A percentile compares a stretch with the other conserved stretches of the same genome.
Conservation (phyloP, 2,113 vertebrate genomes). For the Callopanchax toddi region DNA sequence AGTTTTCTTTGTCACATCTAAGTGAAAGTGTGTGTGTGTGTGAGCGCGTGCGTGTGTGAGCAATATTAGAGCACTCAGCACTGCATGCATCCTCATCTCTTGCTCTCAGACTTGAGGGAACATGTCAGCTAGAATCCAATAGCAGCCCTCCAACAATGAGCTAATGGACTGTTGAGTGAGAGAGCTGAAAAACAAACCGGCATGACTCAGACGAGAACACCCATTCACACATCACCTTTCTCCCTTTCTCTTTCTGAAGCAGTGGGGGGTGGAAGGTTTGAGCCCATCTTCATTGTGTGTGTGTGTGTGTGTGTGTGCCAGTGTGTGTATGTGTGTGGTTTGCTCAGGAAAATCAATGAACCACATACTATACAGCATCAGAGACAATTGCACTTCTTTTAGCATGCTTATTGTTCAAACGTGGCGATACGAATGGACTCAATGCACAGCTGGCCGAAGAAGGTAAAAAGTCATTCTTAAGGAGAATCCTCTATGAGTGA, state of each 20-base stretch:
- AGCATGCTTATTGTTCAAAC: conserved; percentile 17
- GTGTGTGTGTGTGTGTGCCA: conserved; percentile 9
- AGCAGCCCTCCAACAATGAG: conserved; percentile 68
- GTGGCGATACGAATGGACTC: background rate
- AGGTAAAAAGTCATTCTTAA: background rate
- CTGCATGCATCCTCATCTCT: conserved; percentile 63
- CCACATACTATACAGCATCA: conserved; percentile 34
- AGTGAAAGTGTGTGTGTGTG: conserved; percentile 10
- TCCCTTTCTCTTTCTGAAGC: conserved; percentile 28
- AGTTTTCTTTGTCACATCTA: conserved; percentile 31
- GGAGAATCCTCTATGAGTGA: background rate
- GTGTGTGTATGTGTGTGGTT: conserved; percentile 7
- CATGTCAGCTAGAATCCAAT: conserved; percentile 74
- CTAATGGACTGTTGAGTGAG: conserved; percentile 78
- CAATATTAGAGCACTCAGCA: conserved; percentile 66
- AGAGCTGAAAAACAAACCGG: conserved; percentile 71
- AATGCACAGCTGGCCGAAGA: conserved; percentile 8
- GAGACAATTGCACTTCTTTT: conserved; percentile 31
- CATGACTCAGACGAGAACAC: conserved; percentile 69
- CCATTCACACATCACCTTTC: conserved; percentile 69
- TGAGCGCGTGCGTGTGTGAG: conserved; percentile 14
- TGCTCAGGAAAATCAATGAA: conserved; percentile 61
- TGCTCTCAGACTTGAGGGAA: conserved; percentile 70
- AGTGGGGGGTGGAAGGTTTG: conserved; percentile 31
- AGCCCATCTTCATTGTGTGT: conserved; percentile 26